Conservation (phyloP, 2,113 vertebrate species). For the Ptilorrhoa leucosticta region DNA sequence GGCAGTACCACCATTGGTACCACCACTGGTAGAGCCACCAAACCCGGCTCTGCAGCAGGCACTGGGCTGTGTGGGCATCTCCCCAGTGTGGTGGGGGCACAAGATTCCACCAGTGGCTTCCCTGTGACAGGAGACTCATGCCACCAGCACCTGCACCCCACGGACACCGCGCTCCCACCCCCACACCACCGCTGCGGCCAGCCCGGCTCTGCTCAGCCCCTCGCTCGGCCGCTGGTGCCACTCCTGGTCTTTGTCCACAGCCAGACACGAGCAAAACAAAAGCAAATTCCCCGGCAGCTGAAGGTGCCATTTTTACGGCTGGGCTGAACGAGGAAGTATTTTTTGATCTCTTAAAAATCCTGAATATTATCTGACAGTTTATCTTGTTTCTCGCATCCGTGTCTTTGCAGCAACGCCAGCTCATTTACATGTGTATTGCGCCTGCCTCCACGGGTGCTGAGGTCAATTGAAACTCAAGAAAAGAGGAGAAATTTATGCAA, state of each 20-base stretch:
- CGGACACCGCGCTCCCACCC: fast-evolving
- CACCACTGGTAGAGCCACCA: not conserved
- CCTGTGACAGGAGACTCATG: not conserved
- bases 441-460: slow-evolving; percentile 80
- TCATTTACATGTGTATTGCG: slow-evolving; percentile 86
- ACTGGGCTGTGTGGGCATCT: not conserved
- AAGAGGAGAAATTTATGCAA: slow-evolving; percentile 87
- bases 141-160: not conserved
- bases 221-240: fast-evolving
- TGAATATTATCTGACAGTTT: slow-evolving; percentile 58
- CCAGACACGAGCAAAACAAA: not conserved
- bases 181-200: fast-evolving
- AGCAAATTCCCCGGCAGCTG: slow-evolving; percentile 31
- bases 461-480: slow-evolving; percentile 87
- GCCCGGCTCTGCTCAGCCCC: not conserved
- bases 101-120: not conserved
- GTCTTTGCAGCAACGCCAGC: slow-evolving; percentile 70
- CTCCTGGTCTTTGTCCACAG: not conserved
- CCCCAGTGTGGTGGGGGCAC: fast-evolving
- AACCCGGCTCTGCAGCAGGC: not conserved
- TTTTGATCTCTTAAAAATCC: slow-evolving; percentile 58
- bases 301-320: slow-evolving; percentile 51
- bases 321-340: slow-evolving; percentile 44
- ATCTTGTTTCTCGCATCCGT: slow-evolving; percentile 63
- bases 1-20: fast-evolving